Base-by-base conservation (phyloP, 2,113 vertebrate genomes). In the Phycodurus eques region DNA sequence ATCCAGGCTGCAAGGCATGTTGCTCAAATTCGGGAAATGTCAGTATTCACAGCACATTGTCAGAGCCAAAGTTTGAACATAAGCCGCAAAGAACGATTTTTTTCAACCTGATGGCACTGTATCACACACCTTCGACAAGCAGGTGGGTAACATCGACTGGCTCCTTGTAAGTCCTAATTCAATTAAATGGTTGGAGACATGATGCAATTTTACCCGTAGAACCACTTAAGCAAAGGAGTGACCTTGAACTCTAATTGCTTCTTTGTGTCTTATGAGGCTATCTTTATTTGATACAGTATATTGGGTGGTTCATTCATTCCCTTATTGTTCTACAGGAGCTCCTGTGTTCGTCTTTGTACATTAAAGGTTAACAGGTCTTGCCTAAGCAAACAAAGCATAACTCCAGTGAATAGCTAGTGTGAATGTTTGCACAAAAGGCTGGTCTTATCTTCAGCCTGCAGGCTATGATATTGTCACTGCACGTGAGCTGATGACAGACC, bases 401-500 rank as follows among this genome's bases (percentile, higher is more conserved):
- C 85, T 74, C 76, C 74, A 39, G 76, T 78, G 77, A 89, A 89
- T 77, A 80, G 79, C 77, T 61, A 67, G 74, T 79, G 15, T 35
- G 33, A 61, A 61, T 56, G 80, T 61, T 61, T 31, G 74, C 68
- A 59, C 88, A 82, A 90, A 90, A 80, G 74, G 80, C 73, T 73
- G 75, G 67, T 83, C 89, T 90, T 89, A 85, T 92, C 85, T 86
- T 81, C 76, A 74, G 77, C 67, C 49, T 73, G 82, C 80, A 83
- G 81, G 79, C 73, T 64, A 59, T 46, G 67, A 76, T 76, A 84
- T 67, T 85, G 86, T 85, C 86, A 87, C 85, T 79, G 86, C 89
- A 89, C 85, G 89, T 91, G 90, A 86, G 88, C 82, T 80, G 87
- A 89, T 83, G 85, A 88, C 89, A 89, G 86, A 78, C 67, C 78